Evolutionary conservation across 2,113 vertebrate species (phyloP).

Genomic region (Paramisgurnus dabryanus): DNA sequence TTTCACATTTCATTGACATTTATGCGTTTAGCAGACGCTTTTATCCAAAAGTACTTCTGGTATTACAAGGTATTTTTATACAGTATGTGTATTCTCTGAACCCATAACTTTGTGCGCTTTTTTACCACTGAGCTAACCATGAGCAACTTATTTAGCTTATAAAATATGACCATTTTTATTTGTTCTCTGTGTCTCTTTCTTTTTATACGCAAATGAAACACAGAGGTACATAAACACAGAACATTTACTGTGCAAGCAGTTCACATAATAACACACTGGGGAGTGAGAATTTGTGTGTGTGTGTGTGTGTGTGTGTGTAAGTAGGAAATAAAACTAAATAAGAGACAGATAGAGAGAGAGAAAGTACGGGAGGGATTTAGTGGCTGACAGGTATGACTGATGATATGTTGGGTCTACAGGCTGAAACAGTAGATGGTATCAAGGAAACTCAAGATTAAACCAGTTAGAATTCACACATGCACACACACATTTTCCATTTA

Average conservation of each 20-base stretch:
- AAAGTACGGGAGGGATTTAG: slow-evolving; percentile 45
- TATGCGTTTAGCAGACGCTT: too few species aligned
- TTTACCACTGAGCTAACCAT: too few species aligned
- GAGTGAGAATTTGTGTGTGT: slow-evolving; percentile 8
- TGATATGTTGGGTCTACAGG: slow-evolving; percentile 51
- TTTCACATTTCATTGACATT: too few species aligned
- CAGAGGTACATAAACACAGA: slow-evolving; percentile 60
- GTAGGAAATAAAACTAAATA: slow-evolving; percentile 50
- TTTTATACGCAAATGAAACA: neutral
- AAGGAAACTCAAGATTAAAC: slow-evolving; percentile 57
- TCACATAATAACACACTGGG: slow-evolving; percentile 37
- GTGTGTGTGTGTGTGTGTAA: slow-evolving; percentile 36
- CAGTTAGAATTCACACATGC: slow-evolving; percentile 30
- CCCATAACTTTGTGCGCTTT: too few species aligned
- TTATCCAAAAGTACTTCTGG: too few species aligned
- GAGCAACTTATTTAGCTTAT: too few species aligned
- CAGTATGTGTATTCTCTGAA: too few species aligned
- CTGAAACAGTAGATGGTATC: slow-evolving; percentile 52
- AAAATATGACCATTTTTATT: too few species aligned
- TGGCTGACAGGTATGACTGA: slow-evolving; percentile 52
- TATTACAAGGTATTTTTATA: too few species aligned
- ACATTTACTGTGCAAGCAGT: slow-evolving; percentile 27
- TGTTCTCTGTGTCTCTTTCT: too few species aligned
- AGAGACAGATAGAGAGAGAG: slow-evolving; percentile 47
- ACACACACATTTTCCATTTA: slow-evolving; percentile 30